Percentiles rank a stretch among this genome's conserved stretches.
Conservation (phyloP, 2,113 vertebrate genomes). For the Indri indri region DNA sequence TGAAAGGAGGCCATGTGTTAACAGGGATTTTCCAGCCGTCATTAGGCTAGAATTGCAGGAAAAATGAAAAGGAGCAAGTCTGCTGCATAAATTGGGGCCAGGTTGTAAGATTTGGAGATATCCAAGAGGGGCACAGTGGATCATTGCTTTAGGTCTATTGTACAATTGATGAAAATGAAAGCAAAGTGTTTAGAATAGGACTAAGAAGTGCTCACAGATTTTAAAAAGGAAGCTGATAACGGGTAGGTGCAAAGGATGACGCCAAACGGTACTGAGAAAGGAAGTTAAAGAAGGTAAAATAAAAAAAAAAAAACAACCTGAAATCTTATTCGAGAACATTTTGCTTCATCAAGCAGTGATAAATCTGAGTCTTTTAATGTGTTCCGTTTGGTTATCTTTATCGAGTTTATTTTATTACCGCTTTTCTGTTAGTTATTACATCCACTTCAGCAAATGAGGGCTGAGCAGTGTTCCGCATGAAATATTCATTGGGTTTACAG, state of each 20-base stretch:
- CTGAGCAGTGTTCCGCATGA: background rate
- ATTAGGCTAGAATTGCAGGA: background rate
- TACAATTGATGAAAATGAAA: background rate
- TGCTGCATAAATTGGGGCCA: background rate
- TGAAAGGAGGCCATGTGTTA: background rate
- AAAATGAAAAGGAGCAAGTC: background rate
- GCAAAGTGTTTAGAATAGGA: background rate
- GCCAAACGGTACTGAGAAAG: background rate
- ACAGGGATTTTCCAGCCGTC: background rate
- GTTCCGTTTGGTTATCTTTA: slow-evolving; percentile 52
- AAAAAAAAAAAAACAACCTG: background rate
- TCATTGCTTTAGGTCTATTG: background rate
- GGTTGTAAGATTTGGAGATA: background rate
- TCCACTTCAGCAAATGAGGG: background rate
- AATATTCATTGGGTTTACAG: slow-evolving; percentile 54
- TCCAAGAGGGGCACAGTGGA: background rate
- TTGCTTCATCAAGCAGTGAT: background rate
- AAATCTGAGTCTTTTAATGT: slow-evolving; percentile 16
- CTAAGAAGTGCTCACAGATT: background rate
- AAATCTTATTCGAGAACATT: slow-evolving; percentile 10
- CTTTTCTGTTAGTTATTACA: slow-evolving; percentile 30
- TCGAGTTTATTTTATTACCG: slow-evolving; percentile 53
- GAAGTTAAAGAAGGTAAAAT: background rate
- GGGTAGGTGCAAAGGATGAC: background rate
- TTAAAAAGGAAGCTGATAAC: background rate